Evolutionary conservation across 2,888 invertebrate genomes (phyloP).

Genomic region (Isotomurus palustris): DNA sequence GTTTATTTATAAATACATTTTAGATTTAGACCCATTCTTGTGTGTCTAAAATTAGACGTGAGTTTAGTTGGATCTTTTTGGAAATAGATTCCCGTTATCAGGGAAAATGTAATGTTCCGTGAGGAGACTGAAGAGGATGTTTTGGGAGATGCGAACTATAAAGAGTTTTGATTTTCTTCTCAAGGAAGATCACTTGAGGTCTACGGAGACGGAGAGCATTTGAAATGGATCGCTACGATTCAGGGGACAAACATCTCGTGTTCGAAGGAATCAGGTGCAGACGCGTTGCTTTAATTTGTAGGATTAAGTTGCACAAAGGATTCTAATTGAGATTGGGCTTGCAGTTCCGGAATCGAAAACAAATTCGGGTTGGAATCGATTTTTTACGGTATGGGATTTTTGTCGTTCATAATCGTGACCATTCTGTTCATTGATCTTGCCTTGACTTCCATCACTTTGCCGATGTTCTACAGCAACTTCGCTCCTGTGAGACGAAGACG

Average conservation of each 20-base stretch:
- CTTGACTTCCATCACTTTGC: constrained; percentile 44
- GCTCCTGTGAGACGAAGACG: constrained; percentile 39
- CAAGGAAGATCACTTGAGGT: too few species aligned
- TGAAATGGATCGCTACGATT: constrained; percentile 42
- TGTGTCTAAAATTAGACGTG: too few species aligned
- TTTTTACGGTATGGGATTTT: constrained; percentile 45
- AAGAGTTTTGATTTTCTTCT: too few species aligned
- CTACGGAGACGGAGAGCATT: too few species aligned
- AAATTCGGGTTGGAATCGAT: constrained; percentile 45
- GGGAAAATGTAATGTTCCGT: too few species aligned
- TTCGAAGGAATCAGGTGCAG: constrained; percentile 46
- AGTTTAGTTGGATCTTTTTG: too few species aligned
- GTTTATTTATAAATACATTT: too few species aligned
- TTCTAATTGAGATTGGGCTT: constrained; percentile 4
- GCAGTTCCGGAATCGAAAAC: constrained; percentile 46
- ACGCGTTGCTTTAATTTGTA: neutral
- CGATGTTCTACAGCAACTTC: constrained; percentile 45
- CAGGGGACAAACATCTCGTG: constrained; percentile 38
- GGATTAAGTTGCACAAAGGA: neutral
- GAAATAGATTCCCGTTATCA: too few species aligned
- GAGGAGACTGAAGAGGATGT: too few species aligned
- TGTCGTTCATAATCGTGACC: constrained; percentile 37
- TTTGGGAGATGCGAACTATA: too few species aligned
- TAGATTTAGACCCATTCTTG: too few species aligned
- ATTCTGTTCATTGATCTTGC: constrained; percentile 43